These are phyloP conservation scores for Ethmia dodecea DNA, from an alignment of 2,888 invertebrate species.

Conservation along the genomic window DNA sequence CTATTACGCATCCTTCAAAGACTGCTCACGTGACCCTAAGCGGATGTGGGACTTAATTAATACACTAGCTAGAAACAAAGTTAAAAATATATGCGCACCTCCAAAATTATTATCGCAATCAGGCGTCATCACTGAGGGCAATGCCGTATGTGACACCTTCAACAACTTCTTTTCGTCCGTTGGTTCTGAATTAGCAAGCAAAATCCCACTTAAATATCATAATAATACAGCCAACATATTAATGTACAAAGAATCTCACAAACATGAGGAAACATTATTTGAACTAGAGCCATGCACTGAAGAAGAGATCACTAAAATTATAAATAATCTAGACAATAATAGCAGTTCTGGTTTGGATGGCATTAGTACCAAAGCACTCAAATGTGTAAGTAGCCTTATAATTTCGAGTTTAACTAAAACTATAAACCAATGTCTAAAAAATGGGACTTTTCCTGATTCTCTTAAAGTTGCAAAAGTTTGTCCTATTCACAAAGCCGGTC, in stretches of 20 bases:
- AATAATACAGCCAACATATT: not conserved
- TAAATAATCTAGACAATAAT: constrained; percentile 2
- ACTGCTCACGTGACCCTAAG: not conserved
- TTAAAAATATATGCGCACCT: constrained; percentile 7
- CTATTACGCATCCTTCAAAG: not conserved
- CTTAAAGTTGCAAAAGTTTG: too few species aligned
- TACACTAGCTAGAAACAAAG: not conserved
- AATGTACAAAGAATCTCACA: too few species aligned
- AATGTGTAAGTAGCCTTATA: not conserved
- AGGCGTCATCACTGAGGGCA: constrained; percentile 5
- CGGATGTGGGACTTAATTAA: constrained; percentile 11
- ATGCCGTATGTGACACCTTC: constrained; percentile 15
- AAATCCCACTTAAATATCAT: constrained; percentile 12
- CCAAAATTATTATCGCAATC: constrained; percentile 8
- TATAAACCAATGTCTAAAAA: constrained; percentile 2
- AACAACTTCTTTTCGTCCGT: constrained; percentile 15
- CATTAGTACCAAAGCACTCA: not conserved
- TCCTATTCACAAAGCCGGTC: constrained; percentile 18
- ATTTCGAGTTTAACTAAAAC: constrained; percentile 2
- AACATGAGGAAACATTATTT: not conserved
- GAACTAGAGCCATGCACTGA: not conserved
- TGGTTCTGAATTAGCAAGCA: constrained; percentile 11
- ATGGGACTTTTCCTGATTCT: constrained; percentile 1
- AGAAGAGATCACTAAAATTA: constrained; percentile 4
- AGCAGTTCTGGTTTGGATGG: not conserved